Percentiles rank a stretch among this genome's conserved stretches.
Conservation (phyloP, 92 coral and sea anemone species). For the Parazoanthus swiftii region DNA sequence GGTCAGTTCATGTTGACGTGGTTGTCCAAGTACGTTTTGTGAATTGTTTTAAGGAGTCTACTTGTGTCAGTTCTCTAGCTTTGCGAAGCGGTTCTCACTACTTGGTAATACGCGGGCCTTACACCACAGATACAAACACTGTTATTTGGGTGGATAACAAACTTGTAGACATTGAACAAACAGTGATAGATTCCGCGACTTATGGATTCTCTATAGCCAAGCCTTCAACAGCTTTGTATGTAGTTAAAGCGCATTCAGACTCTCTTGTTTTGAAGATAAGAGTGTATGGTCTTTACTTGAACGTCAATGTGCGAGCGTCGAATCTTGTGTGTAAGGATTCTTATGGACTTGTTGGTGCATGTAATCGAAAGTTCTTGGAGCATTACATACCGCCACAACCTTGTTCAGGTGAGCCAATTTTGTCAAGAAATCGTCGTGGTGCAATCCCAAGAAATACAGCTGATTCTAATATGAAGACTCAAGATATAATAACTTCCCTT, state of each 20-base stretch:
- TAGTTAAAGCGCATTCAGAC: constrained; percentile 30
- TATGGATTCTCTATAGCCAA: constrained; percentile 59
- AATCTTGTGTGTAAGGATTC: constrained; percentile 55
- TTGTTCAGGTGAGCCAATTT: constrained; percentile 23
- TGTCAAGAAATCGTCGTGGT: constrained; percentile 2
- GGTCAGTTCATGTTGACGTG: constrained; percentile 46
- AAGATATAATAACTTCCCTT: constrained; percentile 25
- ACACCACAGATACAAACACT: constrained; percentile 35
- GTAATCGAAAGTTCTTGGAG: constrained; percentile 50
- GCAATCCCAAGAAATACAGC: not conserved
- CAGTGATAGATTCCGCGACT: constrained; percentile 17
- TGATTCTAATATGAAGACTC: not conserved
- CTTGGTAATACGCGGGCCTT: constrained; percentile 54
- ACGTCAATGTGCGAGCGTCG: constrained; percentile 36
- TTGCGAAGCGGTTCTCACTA: constrained; percentile 47
- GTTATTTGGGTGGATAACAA: constrained; percentile 50
- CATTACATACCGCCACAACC: constrained; percentile 26
- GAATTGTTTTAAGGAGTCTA: constrained; percentile 46
- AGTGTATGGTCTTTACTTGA: constrained; percentile 64
- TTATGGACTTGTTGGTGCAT: constrained; percentile 64
- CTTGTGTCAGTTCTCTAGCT: constrained; percentile 59
- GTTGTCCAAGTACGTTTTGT: constrained; percentile 58
- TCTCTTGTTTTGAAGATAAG: constrained; percentile 50
- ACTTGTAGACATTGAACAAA: constrained; percentile 36
- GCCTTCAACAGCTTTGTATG: constrained; percentile 47